A percentile compares a stretch with the other conserved stretches of the same genome.
These are phyloP conservation scores for Istiophorus platypterus DNA, from an alignment of 2,113 vertebrate genomes.

Conservation along the genomic window DNA sequence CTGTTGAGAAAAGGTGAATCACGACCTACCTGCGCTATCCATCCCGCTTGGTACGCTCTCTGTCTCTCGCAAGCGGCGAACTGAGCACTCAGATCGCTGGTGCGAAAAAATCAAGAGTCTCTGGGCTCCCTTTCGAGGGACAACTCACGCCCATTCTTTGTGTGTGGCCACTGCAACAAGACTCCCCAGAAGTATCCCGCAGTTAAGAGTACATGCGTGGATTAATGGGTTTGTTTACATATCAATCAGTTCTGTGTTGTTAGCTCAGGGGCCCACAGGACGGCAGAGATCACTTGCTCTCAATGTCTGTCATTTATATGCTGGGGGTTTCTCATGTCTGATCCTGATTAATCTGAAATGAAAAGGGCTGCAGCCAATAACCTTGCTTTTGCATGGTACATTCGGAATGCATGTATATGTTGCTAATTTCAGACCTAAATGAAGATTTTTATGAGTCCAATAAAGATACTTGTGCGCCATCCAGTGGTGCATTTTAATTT, in stretches of 20 bases:
- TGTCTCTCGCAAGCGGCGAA: slow-evolving; percentile 72
- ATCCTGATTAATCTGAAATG: slow-evolving; percentile 64
- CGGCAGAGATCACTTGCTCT: slow-evolving; percentile 54
- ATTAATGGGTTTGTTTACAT: slow-evolving; percentile 73
- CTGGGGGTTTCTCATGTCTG: slow-evolving; percentile 51
- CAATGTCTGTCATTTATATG: slow-evolving; percentile 64
- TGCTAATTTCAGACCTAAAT: slow-evolving; percentile 64
- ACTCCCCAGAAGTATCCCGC: slow-evolving; percentile 56
- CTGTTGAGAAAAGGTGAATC: slow-evolving; percentile 27
- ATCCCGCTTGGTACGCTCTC: slow-evolving; percentile 80
- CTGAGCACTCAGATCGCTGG: slow-evolving; percentile 75
- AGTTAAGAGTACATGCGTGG: slow-evolving; percentile 56
- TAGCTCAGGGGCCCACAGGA: slow-evolving; percentile 57
- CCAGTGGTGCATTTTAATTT: slow-evolving; percentile 70
- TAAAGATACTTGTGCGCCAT: slow-evolving; percentile 81
- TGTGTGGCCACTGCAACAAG: slow-evolving; percentile 64
- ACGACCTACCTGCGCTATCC: slow-evolving; percentile 89
- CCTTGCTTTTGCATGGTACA: slow-evolving; percentile 55
- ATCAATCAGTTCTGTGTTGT: slow-evolving; percentile 61
- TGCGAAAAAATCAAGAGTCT: slow-evolving; percentile 86
- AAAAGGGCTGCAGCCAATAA: slow-evolving; percentile 54
- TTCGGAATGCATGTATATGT: slow-evolving; percentile 65
- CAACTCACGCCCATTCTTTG: slow-evolving; percentile 88
- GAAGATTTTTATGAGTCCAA: slow-evolving; percentile 41
- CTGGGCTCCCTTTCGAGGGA: slow-evolving; percentile 83